Conservation (phyloP, 2,797 vertebrate genomes). For the Triplophysa bombifrons region DNA sequence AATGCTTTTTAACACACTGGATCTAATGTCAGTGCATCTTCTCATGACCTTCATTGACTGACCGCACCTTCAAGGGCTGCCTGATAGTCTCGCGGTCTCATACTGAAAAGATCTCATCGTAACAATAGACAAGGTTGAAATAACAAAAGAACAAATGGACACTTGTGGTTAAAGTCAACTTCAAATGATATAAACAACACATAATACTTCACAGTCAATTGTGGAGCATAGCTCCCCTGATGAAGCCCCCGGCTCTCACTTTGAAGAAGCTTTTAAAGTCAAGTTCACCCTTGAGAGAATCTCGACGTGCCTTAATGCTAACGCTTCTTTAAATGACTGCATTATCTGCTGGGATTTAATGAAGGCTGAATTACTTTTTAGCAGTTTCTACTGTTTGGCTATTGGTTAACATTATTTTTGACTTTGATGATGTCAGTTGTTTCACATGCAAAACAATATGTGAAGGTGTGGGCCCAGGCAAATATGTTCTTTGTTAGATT, state of each 20-base stretch:
- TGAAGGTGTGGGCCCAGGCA: background rate
- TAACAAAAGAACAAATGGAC: background rate
- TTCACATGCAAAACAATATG: background rate
- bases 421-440: background rate
- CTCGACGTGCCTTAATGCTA: background rate
- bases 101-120: background rate
- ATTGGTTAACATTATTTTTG: background rate
- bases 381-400: background rate
- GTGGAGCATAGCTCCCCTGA: background rate
- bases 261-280: slow-evolving; percentile 6
- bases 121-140: background rate
- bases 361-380: background rate
- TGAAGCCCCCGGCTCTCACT: background rate
- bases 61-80: background rate
- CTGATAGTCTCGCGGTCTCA: background rate
- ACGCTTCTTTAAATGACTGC: background rate
- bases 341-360: background rate
- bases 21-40: background rate
- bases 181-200: background rate
- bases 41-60: slow-evolving; percentile 19
- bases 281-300: background rate
- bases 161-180: background rate
- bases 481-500: background rate
- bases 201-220: background rate
- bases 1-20: background rate